Evolutionary conservation across 1,140 invertebrate genomes (phyloP).

Genomic region (Drosophila ambigua): DNA sequence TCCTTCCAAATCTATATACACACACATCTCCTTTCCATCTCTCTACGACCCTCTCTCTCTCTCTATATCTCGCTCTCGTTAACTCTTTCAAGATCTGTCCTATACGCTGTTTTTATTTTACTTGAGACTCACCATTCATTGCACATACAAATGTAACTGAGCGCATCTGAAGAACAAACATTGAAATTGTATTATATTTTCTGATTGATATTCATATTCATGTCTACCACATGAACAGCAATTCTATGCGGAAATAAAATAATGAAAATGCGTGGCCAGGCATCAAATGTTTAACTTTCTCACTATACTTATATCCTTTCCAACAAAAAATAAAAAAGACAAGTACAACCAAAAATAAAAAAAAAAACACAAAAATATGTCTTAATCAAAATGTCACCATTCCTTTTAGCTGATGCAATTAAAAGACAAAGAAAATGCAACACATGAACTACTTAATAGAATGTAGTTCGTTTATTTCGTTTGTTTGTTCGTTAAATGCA

Average conservation of each 20-base stretch:
- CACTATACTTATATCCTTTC: conserved; percentile 61
- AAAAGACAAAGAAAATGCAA: conserved; percentile 27
- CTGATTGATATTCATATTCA: conserved; percentile 16
- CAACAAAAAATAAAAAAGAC: conserved; percentile 20
- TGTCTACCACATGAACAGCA: conserved; percentile 1
- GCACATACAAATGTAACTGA: conserved; percentile 45
- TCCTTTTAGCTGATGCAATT: conserved; percentile 44
- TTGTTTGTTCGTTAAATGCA: conserved; percentile 61
- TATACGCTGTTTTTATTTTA: conserved; percentile 35
- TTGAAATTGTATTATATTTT: conserved; percentile 37
- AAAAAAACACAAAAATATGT: conserved; percentile 18
- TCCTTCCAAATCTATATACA: conserved; percentile 28
- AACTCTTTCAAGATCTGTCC: conserved; percentile 48
- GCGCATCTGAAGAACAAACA: conserved; percentile 30
- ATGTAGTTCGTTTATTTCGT: conserved; percentile 43
- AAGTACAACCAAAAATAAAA: not conserved
- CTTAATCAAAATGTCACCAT: conserved; percentile 43
- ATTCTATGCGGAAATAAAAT: conserved; percentile 34
- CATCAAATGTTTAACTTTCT: conserved; percentile 69
- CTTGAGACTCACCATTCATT: conserved; percentile 47
- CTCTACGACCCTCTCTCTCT: conserved; percentile 1
- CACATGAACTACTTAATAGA: conserved; percentile 59
- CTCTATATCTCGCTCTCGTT: conserved; percentile 21
- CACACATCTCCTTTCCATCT: conserved; percentile 27
- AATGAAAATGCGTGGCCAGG: conserved; percentile 82